A percentile compares a stretch with the other conserved stretches of the same genome.
Evolutionary conservation across 1,140 invertebrate genomes (phyloP).

Genomic region (Zaprionus capensis): DNA sequence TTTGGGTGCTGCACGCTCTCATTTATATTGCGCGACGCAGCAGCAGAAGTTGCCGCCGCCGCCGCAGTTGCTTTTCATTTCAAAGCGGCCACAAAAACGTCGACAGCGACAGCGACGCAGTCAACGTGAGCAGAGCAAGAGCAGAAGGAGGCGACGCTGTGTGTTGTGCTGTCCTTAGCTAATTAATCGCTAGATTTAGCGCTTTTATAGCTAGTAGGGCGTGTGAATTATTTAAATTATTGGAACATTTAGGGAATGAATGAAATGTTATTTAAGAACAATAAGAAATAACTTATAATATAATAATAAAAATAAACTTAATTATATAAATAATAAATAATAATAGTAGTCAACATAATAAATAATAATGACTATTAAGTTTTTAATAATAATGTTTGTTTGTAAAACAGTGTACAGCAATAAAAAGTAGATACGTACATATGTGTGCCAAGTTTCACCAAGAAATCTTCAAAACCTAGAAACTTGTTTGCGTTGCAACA

Average conservation of each 20-base stretch:
- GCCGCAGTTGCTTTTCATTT: slow-evolving; percentile 73
- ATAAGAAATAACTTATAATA: too few species aligned
- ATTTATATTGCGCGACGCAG: slow-evolving; percentile 59
- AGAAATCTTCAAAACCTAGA: too few species aligned
- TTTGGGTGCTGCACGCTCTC: slow-evolving; percentile 55
- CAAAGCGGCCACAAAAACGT: slow-evolving; percentile 49
- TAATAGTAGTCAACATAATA: not conserved
- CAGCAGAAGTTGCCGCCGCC: not conserved
- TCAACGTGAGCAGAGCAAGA: not conserved
- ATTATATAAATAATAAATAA: not conserved
- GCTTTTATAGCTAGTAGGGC: not conserved
- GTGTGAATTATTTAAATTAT: not conserved
- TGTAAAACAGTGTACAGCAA: too few species aligned
- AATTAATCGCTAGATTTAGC: slow-evolving; percentile 2
- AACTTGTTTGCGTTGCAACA: too few species aligned
- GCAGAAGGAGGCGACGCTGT: not conserved
- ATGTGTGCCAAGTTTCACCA: too few species aligned
- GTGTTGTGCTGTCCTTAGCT: slow-evolving; percentile 7
- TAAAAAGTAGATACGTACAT: too few species aligned
- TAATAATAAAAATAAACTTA: not conserved
- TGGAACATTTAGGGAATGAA: too few species aligned
- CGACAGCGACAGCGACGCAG: slow-evolving; percentile 22
- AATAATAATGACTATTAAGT: not conserved
- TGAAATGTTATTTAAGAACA: too few species aligned
- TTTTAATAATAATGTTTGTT: too few species aligned